These are phyloP conservation scores for Hippocampus zosterae DNA, from an alignment of 2,113 vertebrate genomes.

Conservation along the genomic window DNA sequence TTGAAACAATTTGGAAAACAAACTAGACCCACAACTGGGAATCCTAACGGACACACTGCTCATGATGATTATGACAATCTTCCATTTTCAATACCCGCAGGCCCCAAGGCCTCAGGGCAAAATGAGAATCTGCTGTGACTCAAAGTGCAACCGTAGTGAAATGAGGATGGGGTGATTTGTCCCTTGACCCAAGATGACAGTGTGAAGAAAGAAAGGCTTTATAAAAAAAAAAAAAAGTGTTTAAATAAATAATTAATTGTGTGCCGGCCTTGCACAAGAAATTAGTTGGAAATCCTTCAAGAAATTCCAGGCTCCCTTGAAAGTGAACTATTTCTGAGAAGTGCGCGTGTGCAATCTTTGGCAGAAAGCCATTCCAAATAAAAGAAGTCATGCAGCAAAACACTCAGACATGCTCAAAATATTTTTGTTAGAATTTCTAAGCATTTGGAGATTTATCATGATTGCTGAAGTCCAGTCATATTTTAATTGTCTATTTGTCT, in stretches of 20 bases:
- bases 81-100: constrained; percentile 45
- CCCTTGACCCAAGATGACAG: constrained; percentile 13
- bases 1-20: not conserved
- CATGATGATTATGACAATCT: constrained; percentile 51
- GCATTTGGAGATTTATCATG: not conserved
- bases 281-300: not conserved
- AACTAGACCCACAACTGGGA: not conserved
- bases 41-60: not conserved
- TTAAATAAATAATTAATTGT: not conserved
- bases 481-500: too few species aligned
- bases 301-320: not conserved
- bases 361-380: not conserved
- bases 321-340: not conserved
- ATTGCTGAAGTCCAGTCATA: too few species aligned
- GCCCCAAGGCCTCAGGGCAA: constrained; percentile 58
- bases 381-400: not conserved
- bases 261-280: not conserved
- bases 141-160: constrained; percentile 30
- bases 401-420: not conserved
- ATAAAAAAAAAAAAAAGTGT: not conserved
- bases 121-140: constrained; percentile 45
- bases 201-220: constrained; percentile 16
- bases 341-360: not conserved
- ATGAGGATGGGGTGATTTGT: constrained; percentile 6
- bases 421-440: not conserved